Evolutionary conservation across 2,888 invertebrate species (phyloP), one percentile per base, ranked within the genome.

Genomic region (Agapostemon virescens): DNA sequence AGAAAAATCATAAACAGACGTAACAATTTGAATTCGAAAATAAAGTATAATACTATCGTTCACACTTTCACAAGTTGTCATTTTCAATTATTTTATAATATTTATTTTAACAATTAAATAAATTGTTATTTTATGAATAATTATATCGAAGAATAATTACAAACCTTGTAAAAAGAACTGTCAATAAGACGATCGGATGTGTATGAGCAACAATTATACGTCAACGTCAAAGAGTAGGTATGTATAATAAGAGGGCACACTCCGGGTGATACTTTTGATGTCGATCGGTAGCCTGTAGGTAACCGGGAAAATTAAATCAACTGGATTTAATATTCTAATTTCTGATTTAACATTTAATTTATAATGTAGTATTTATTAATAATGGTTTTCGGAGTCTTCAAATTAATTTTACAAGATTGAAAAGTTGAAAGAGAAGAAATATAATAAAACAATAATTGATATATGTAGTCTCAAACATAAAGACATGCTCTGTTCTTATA

Each of bases 131-230:
- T 33, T n/a, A 36, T 13, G 13, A 40, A n/a, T 42, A 40, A 68
- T 66, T 73, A 36, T 38, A 17, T 49, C 4, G 20, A 63, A 69
- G 20, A 2, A 52, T 38, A 38, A 61, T 67, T 67, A 76, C 66
- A 13, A 72, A 81, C 81, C 58, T 64, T 49, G 66, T 0, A 40
- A 61, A 72, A 80, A 66, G 36, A 81, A 55, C 77, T 81, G 82
- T 77, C 77, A 82, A 55, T n/a, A 11, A 70, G 61, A 13, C 15
- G 45, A 58, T 61, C 11, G 15, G 17, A 58, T n/a, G 7, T 15
- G 15, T 13, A 68, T 40, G 9, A 38, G 40, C 20, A 68, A 52
- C 42, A 36, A 30, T 33, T 68, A 45, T 55, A n/a, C 45, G 80
- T 69, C 73, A 72, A 82, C 79, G 33, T 33, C 40, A 40, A 40